Percentiles rank a stretch among this genome's conserved stretches.
phyloP scores from a whole-genome alignment of 1,140 invertebrate species.

The Magallana angulata region DNA sequence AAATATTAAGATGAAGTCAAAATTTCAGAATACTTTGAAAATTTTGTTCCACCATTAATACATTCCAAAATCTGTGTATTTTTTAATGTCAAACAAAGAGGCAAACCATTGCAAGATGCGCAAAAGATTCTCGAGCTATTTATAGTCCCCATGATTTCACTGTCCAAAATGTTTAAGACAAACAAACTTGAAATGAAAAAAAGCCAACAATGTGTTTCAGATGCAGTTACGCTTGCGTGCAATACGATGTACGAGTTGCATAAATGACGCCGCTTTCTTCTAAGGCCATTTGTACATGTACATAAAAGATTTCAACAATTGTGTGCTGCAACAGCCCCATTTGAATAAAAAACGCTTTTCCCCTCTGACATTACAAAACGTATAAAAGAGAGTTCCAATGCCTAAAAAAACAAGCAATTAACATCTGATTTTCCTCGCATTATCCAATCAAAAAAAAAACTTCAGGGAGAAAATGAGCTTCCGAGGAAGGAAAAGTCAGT shows the following conservation, averaged over 20 bases:
- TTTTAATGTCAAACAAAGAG: not conserved
- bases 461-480: constrained; percentile 38
- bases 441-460: not conserved
- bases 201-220: constrained; percentile 8
- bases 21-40: constrained; percentile 21
- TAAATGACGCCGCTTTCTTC: not conserved
- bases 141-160: not conserved
- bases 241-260: constrained; percentile 34
- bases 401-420: not conserved
- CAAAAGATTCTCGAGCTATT: constrained; percentile 37
- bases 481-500: not conserved
- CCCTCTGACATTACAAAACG: not conserved
- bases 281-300: not conserved
- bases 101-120: not conserved
- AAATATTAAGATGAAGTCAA: constrained; percentile 22
- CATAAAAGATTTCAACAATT: not conserved
- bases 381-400: constrained; percentile 22
- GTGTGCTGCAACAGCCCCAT: not conserved
- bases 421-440: no score
- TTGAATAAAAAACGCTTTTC: not conserved
- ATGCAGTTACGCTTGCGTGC: not conserved
- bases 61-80: constrained; percentile 20
- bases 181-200: not conserved
- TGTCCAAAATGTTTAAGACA: constrained; percentile 14
- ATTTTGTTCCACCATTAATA: no score